Conservation (phyloP, 2,797 vertebrate genomes). For the Hephaestus fuliginosus region DNA sequence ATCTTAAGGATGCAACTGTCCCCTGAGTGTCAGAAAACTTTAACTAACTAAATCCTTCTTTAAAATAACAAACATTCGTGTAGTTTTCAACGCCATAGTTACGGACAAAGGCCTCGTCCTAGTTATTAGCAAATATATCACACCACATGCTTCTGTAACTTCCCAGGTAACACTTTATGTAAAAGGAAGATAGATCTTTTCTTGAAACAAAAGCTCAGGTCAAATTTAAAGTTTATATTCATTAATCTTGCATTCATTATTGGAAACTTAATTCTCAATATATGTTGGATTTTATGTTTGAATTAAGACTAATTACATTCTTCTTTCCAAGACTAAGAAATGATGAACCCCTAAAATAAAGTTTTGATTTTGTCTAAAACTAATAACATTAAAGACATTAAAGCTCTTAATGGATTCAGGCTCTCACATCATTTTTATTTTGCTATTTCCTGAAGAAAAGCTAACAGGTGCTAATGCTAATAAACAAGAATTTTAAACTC, state of each 20-base stretch:
- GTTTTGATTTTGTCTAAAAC: neutral
- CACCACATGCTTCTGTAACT: neutral
- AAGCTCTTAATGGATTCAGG: neutral
- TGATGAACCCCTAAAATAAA: neutral
- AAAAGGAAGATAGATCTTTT: neutral
- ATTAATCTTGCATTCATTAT: neutral
- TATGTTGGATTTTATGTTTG: too few species aligned
- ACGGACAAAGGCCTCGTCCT: neutral
- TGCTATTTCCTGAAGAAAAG: neutral
- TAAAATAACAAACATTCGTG: neutral
- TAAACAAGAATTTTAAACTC: neutral
- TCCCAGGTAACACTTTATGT: neutral
- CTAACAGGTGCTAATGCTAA: neutral
- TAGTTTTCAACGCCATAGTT: neutral
- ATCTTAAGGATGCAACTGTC: conserved; percentile 25
- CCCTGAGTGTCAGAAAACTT: conserved; percentile 4
- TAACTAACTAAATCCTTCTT: neutral
- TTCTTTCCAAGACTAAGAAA: neutral
- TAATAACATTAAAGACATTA: neutral
- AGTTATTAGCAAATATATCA: neutral
- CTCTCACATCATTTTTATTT: neutral
- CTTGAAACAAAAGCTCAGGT: neutral
- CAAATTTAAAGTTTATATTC: neutral
- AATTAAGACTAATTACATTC: too few species aligned
- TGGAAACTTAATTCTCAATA: neutral